Percentiles rank a stretch among this genome's conserved stretches.
Evolutionary conservation across 2,888 invertebrate species (phyloP).

Genomic region (Meganola albula): DNA sequence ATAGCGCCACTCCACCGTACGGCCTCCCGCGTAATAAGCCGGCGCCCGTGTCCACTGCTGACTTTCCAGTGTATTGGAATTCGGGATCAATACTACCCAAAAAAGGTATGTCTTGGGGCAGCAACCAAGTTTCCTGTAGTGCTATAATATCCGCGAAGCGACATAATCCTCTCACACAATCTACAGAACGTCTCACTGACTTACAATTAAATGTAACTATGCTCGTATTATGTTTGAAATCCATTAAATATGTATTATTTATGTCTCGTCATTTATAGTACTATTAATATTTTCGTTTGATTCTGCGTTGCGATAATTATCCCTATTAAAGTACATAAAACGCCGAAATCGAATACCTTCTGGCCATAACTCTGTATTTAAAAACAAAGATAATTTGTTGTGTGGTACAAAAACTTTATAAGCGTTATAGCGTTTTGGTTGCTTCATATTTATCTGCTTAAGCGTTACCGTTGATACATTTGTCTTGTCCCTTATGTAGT

Average conservation of each 20-base stretch:
- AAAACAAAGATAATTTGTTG: not conserved
- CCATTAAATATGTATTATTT: not conserved
- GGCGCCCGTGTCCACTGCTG: not conserved
- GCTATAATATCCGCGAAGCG: no score
- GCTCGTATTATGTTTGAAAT: no score
- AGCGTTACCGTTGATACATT: not conserved
- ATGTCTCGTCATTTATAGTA: not conserved
- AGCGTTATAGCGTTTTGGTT: not conserved
- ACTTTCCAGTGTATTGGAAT: not conserved
- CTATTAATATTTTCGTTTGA: not conserved
- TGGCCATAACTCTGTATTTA: constrained; percentile 1
- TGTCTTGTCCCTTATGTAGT: not conserved
- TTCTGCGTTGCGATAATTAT: not conserved
- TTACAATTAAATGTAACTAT: not conserved
- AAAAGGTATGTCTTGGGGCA: not conserved
- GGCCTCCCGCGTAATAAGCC: not conserved
- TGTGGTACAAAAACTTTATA: constrained; percentile 5
- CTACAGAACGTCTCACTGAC: not conserved
- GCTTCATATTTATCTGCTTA: not conserved
- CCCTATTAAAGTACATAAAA: not conserved
- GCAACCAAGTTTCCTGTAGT: not conserved
- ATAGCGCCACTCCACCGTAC: not conserved
- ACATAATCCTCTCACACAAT: not conserved
- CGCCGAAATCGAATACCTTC: constrained; percentile 1
- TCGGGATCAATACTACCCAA: not conserved